Evolutionary conservation across 2,113 vertebrate species (phyloP).

Genomic region (Seriola aureovittata): DNA sequence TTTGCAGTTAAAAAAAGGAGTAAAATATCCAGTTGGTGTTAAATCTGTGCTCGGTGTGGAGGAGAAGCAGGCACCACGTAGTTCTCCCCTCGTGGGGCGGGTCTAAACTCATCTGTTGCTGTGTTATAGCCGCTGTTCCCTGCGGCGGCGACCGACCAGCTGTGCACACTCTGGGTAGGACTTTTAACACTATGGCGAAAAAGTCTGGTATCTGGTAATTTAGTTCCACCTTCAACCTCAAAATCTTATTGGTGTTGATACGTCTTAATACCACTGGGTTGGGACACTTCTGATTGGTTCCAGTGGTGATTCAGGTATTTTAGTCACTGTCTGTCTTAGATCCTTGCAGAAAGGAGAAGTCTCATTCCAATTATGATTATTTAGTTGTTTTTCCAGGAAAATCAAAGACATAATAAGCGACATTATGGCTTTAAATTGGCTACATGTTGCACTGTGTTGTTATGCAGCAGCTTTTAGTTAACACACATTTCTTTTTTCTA

Average conservation of each 20-base stretch:
- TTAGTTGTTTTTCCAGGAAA: not conserved
- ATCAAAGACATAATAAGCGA: accelerated
- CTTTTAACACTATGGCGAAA: not conserved
- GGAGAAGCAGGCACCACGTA: constrained; percentile 1
- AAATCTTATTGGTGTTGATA: not conserved
- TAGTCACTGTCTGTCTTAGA: too few relatives aligned
- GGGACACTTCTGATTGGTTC: not conserved
- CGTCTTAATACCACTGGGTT: not conserved
- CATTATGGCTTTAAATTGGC: not conserved
- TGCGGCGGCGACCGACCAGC: not conserved
- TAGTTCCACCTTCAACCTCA: not conserved
- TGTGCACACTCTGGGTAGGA: not conserved
- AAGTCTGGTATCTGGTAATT: not conserved
- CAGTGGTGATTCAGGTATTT: not conserved
- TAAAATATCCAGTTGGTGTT: constrained; percentile 1
- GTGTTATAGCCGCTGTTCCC: not conserved
- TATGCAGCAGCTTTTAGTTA: not conserved
- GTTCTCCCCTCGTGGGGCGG: constrained; percentile 53
- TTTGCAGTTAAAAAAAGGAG: not conserved
- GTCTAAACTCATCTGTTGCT: constrained; percentile 33
- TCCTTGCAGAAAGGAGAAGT: not conserved
- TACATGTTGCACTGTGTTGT: not conserved
- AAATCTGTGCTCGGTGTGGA: not conserved
- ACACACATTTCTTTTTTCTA: not conserved
- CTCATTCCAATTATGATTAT: not conserved